Evolutionary conservation across 2,888 invertebrate genomes (phyloP), one percentile per base, ranked within the genome.

Genomic region (Leptinotarsa rubiginosa): DNA sequence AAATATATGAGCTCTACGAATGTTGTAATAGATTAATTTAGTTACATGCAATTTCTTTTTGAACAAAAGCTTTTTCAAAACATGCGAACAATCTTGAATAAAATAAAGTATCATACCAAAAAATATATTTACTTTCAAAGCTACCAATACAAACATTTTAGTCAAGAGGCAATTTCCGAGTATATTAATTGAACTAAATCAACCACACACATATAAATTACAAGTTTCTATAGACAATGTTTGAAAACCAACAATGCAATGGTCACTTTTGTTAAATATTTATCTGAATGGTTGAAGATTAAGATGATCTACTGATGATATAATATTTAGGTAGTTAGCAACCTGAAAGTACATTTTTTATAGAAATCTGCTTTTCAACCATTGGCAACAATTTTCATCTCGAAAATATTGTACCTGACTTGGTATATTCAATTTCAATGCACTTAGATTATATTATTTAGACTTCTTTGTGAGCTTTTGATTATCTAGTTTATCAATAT

Each of bases 31-130:
- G 18, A 47, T 54, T 16, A 22, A 50, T 41, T 54, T 65, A 72
- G 50, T 66, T 59, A 72, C 66, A 66, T 72, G 72, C 68, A 65
- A 16, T 20, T 64, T 64, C 18, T 65, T 62, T 62, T 62, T 18
- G 0, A 62, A 25, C 16, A 62, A 41, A 62, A 62, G 62, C 62
- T 41, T 31, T 25, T 62, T 15, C 16, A 62, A 62, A 62, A 41
- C 69, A 69, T 69, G 69, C 69, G 47, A 25, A 16, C 41, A 54
- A 20, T 47, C n/a, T 22, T 22, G 13, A 25, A 66, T 25, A 20
- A 47, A 65, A 65, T 47, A 52, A 67, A 47, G 50, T 65, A 65
- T 41, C 25, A n/a, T 15, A 54, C 47, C 41, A 66, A 54, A 15
- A 69, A 59, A 69, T 69, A 47, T 59, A 69, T 47, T 69, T 41